Percentiles rank a stretch among this genome's conserved stretches.
Conservation (phyloP, 2,797 vertebrate species). For the Triplophysa bombifrons region DNA sequence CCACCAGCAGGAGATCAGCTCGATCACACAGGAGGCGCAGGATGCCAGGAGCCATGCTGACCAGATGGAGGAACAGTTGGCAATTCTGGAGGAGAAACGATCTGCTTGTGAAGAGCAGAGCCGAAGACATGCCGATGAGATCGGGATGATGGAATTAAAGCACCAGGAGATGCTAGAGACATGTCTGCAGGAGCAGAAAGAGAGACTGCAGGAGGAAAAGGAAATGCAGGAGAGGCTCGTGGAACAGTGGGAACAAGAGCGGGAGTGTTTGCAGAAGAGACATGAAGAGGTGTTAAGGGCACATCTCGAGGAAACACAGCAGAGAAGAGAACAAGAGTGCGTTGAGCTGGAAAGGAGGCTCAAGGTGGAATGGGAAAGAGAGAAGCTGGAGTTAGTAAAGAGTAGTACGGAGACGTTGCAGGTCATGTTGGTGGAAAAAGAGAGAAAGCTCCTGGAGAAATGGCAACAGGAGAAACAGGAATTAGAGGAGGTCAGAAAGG, state of each 20-base stretch:
- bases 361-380: constrained; percentile 42
- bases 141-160: constrained; percentile 60
- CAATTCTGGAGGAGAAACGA: constrained; percentile 58
- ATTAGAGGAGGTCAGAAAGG: constrained; percentile 46
- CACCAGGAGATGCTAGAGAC: constrained; percentile 54
- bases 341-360: constrained; percentile 63
- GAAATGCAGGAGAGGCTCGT: constrained; percentile 60
- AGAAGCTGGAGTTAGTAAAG: constrained; percentile 43
- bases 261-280: constrained; percentile 36
- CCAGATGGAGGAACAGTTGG: constrained; percentile 72
- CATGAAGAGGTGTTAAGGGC: constrained; percentile 49
- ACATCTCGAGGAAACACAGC: constrained; percentile 65
- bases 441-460: constrained; percentile 36
- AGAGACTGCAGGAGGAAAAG: constrained; percentile 57
- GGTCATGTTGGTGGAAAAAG: constrained; percentile 19
- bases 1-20: constrained; percentile 66
- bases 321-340: constrained; percentile 68
- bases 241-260: constrained; percentile 64
- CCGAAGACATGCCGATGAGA: constrained; percentile 57
- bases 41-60: constrained; percentile 55
- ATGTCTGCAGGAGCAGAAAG: constrained; percentile 63
- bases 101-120: constrained; percentile 57
- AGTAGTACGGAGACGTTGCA: constrained; percentile 34
- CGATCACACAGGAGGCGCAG: constrained; percentile 66
- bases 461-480: constrained; percentile 45